A percentile compares a stretch with the other conserved stretches of the same genome.
These are phyloP conservation scores for Melieria crassipennis DNA, from an alignment of 2,888 invertebrate species.

Conservation along the genomic window DNA sequence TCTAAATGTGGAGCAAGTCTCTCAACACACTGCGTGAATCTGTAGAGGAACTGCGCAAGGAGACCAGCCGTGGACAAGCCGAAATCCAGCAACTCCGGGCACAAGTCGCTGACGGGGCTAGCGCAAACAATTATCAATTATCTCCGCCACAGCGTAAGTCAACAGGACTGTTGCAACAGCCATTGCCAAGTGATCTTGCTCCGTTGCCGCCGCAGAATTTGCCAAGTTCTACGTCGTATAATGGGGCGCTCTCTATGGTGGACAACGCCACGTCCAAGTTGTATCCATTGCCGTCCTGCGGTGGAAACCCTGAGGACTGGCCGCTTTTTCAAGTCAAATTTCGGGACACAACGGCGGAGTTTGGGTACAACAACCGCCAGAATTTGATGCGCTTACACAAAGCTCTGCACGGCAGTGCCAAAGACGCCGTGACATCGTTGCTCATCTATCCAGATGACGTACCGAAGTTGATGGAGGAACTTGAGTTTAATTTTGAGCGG, in stretches of 20 bases:
- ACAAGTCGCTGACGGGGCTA: no score
- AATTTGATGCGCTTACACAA: constrained; percentile 35
- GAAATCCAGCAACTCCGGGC: no score
- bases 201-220: no score
- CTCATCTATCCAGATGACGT: constrained; percentile 32
- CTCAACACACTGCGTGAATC: background rate
- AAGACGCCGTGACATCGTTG: constrained; percentile 21
- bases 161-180: no score
- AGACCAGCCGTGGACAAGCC: no score
- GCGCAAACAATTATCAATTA: no score
- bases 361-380: constrained; percentile 30
- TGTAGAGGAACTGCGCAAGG: background rate
- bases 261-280: background rate
- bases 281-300: constrained; percentile 8
- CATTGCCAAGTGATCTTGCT: no score
- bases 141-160: no score
- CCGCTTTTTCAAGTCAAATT: constrained; percentile 23
- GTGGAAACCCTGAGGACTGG: background rate
- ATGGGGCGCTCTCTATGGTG: accelerated
- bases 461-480: constrained; percentile 31
- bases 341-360: constrained; percentile 22
- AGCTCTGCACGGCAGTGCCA: constrained; percentile 13
- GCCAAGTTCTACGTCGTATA: no score
- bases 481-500: constrained; percentile 38
- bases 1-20: background rate